A percentile compares a stretch with the other conserved stretches of the same genome.
Conservation (phyloP, 1,140 invertebrate species). For the Macrostomum lignano region DNA sequence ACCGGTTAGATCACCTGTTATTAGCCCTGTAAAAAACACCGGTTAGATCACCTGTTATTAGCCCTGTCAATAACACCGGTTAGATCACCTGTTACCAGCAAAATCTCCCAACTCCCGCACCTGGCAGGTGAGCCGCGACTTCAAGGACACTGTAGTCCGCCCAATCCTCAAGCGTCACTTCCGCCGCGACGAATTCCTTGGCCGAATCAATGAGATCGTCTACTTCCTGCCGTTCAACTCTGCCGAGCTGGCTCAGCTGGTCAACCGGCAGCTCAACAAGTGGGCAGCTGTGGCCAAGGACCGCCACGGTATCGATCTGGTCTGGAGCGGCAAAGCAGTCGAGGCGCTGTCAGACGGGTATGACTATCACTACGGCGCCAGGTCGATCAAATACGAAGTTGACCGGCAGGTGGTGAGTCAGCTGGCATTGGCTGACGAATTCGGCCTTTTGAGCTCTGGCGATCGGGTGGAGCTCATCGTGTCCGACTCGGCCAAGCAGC, state of each 20-base stretch:
- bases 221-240: constrained; percentile 68
- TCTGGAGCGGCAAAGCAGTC: constrained; percentile 54
- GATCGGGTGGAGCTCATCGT: no score
- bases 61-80: no score
- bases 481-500: no score
- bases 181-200: constrained; percentile 60
- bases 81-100: no score
- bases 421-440: constrained; percentile 1
- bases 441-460: background rate
- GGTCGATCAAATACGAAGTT: constrained; percentile 60
- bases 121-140: no score
- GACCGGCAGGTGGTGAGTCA: background rate
- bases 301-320: constrained; percentile 46
- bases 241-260: constrained; percentile 45
- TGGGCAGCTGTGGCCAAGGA: constrained; percentile 43
- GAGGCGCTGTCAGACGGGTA: constrained; percentile 55
- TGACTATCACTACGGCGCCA: constrained; percentile 59
- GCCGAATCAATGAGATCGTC: constrained; percentile 71
- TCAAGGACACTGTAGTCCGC: no score
- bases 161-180: constrained; percentile 46
- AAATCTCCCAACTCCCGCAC: no score
- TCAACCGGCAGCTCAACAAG: constrained; percentile 43
- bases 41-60: no score
- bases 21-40: no score
- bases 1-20: no score